Conservation (phyloP, 2,113 vertebrate species). For the Aegypius monachus region DNA sequence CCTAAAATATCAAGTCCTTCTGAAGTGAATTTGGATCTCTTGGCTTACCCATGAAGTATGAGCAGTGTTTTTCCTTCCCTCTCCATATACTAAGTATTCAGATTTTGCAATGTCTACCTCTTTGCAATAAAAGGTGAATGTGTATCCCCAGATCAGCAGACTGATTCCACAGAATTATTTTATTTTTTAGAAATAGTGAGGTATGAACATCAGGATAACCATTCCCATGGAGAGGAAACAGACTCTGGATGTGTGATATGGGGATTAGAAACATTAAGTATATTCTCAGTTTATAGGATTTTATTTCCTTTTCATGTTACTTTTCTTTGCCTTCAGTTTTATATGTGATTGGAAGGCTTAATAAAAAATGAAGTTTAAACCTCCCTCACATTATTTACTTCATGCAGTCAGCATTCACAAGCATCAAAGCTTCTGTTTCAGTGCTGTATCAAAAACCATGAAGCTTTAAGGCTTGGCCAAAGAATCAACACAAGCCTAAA, state of each 20-base stretch:
- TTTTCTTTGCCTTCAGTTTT: conserved; percentile 25
- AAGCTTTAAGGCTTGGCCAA: conserved; percentile 19
- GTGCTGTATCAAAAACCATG: conserved; percentile 18
- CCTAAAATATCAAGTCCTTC: background rate
- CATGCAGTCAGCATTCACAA: conserved; percentile 9
- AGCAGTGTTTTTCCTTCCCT: background rate
- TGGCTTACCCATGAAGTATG: background rate
- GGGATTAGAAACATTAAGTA: conserved; percentile 1
- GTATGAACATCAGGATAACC: background rate
- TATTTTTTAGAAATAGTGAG: background rate
- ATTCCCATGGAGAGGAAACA: background rate
- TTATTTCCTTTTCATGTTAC: conserved; percentile 1
- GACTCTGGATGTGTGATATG: background rate
- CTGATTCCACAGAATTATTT: background rate
- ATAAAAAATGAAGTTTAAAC: conserved; percentile 13
- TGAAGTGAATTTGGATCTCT: background rate
- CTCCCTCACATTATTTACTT: background rate
- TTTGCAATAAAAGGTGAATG: background rate
- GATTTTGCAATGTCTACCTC: background rate
- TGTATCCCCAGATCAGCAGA: background rate
- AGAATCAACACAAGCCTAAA: conserved; percentile 13
- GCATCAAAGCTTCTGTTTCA: conserved; percentile 51
- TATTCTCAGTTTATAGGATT: background rate
- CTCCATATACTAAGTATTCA: background rate
- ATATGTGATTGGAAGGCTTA: conserved; percentile 21